Conservation (phyloP, 2,113 vertebrate genomes). For the Nettapus auritus region DNA sequence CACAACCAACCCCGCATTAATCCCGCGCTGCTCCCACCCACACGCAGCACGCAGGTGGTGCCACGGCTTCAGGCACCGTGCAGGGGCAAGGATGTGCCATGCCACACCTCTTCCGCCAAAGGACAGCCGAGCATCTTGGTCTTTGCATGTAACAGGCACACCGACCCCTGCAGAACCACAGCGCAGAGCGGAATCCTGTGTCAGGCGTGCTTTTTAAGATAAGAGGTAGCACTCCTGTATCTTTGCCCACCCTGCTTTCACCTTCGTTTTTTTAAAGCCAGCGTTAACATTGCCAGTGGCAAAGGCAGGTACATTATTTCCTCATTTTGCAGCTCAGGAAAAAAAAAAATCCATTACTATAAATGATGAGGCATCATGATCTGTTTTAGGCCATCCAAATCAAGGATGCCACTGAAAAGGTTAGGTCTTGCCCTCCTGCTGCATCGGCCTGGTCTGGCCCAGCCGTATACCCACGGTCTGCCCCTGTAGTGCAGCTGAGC, state of each 20-base stretch:
- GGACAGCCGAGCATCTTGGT: neutral
- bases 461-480: neutral
- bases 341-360: neutral
- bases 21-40: neutral
- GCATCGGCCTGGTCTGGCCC: neutral
- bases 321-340: neutral
- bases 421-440: neutral
- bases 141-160: neutral
- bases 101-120: neutral
- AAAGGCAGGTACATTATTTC: neutral
- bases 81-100: neutral
- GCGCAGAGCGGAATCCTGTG: neutral
- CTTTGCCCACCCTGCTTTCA: neutral
- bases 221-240: neutral
- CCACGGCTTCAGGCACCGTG: neutral
- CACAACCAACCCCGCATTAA: constrained; percentile 14
- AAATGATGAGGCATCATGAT: neutral
- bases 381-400: neutral
- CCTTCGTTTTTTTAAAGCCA: neutral
- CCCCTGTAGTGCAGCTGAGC: neutral
- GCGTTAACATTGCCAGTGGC: neutral
- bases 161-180: neutral
- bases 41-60: neutral
- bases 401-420: neutral
- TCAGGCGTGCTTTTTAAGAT: neutral